phyloP scores from a whole-genome alignment of 2,113 vertebrate species.

The Laticauda laticaudata region DNA sequence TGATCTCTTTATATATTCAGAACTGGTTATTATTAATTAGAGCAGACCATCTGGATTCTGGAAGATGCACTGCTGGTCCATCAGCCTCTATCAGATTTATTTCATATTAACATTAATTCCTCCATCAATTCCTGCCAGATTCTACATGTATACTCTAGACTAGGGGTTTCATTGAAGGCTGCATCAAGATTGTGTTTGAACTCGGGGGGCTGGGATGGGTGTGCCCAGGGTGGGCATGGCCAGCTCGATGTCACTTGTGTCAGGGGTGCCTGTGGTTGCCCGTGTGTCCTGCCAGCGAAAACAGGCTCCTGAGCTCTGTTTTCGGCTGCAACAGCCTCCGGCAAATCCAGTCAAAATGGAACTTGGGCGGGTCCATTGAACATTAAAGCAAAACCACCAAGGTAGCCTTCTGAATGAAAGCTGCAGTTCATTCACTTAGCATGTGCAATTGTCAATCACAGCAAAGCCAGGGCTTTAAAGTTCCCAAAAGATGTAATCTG shows the following conservation, averaged over 20 bases:
- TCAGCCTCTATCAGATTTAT: neutral
- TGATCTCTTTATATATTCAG: constrained; percentile 8
- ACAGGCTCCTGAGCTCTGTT: too few relatives aligned
- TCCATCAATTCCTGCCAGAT: neutral
- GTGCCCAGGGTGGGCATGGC: too few relatives aligned
- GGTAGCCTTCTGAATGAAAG: constrained; percentile 28
- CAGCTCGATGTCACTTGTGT: too few relatives aligned
- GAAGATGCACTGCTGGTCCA: neutral
- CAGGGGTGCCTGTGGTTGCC: too few relatives aligned
- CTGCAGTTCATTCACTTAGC: constrained; percentile 34
- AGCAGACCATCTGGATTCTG: constrained; percentile 1
- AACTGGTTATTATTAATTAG: neutral
- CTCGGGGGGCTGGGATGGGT: too few relatives aligned
- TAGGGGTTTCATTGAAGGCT: too few relatives aligned
- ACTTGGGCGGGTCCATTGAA: neutral
- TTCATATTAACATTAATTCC: neutral
- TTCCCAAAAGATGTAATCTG: constrained; percentile 49
- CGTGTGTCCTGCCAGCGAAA: too few relatives aligned
- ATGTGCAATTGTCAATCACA: neutral
- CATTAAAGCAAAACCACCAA: constrained; percentile 13
- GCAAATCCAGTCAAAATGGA: too few relatives aligned
- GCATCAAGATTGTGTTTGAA: too few relatives aligned
- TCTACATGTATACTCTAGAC: neutral
- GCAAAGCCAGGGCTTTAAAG: constrained; percentile 47
- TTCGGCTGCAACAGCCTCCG: too few relatives aligned